phyloP scores from a whole-genome alignment of 2,797 vertebrate species.

The Salarias fasciatus region DNA sequence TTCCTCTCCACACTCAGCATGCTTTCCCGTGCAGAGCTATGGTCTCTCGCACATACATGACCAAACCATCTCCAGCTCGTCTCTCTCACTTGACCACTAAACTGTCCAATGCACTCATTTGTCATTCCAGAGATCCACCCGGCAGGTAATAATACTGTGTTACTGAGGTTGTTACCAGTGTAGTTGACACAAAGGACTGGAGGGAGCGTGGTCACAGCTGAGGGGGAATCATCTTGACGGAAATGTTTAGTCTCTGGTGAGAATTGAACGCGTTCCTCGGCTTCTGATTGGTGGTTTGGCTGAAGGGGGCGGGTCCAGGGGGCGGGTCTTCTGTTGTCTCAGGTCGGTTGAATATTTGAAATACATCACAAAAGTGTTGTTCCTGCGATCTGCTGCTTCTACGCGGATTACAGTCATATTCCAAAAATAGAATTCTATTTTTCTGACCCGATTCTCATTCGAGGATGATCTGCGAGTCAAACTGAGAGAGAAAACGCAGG shows the following conservation, averaged over 20 bases:
- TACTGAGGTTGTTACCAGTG: background rate
- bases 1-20: no score
- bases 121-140: no score
- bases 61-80: no score
- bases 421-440: background rate
- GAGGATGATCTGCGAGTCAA: conserved; percentile 18
- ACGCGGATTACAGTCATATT: background rate
- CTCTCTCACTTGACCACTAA: no score
- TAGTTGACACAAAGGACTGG: background rate
- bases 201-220: background rate
- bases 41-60: no score
- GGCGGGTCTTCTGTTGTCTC: conserved; percentile 58
- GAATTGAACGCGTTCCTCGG: background rate
- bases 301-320: conserved; percentile 31
- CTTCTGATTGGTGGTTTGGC: conserved; percentile 58
- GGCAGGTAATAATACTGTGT: no score
- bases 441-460: no score
- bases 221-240: conserved; percentile 5
- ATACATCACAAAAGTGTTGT: conserved; percentile 33
- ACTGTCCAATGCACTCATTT: no score
- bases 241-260: background rate
- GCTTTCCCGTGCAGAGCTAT: no score
- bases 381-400: background rate
- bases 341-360: conserved; percentile 84
- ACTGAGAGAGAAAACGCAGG: conserved; percentile 40